Percentiles rank a stretch among this genome's conserved stretches.
Conservation (phyloP, 2,888 invertebrate genomes). For the Scotopteryx bipunctaria region DNA sequence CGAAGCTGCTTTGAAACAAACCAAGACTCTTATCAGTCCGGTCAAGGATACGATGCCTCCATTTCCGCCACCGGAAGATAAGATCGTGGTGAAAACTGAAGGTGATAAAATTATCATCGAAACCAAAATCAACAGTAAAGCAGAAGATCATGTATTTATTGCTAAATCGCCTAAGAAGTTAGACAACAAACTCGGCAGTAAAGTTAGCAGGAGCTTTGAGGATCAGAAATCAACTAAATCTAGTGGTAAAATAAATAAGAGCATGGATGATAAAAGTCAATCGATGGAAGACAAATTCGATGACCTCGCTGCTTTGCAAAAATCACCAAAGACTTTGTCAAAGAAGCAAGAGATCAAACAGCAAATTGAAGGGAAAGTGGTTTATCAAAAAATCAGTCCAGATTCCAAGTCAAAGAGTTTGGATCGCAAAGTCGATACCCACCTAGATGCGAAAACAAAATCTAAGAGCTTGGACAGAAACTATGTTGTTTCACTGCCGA, state of each 20-base stretch:
- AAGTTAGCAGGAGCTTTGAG: slow-evolving; percentile 85
- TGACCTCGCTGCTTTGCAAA: slow-evolving; percentile 80
- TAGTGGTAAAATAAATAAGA: slow-evolving; percentile 83
- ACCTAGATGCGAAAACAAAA: slow-evolving; percentile 83
- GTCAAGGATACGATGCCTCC: slow-evolving; percentile 88
- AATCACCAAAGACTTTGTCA: slow-evolving; percentile 83
- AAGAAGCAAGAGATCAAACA: slow-evolving; percentile 85
- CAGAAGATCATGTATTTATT: slow-evolving; percentile 89
- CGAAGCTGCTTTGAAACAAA: slow-evolving; percentile 89
- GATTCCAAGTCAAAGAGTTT: slow-evolving; percentile 86
- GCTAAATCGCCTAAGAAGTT: slow-evolving; percentile 89
- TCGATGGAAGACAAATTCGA: slow-evolving; percentile 85
- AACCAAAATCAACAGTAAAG: slow-evolving; percentile 89
- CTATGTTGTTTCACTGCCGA: slow-evolving; percentile 77
- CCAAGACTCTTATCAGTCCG: slow-evolving; percentile 88
- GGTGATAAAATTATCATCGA: slow-evolving; percentile 88
- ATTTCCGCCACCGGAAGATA: slow-evolving; percentile 89
- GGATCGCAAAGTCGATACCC: slow-evolving; percentile 85
- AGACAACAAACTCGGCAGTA: slow-evolving; percentile 83
- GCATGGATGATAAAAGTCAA: slow-evolving; percentile 85
- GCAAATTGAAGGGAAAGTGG: slow-evolving; percentile 85
- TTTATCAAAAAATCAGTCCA: slow-evolving; percentile 81
- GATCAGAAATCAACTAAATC: slow-evolving; percentile 82
- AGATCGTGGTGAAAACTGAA: slow-evolving; percentile 87
- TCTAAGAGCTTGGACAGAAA: slow-evolving; percentile 87